Conservation (phyloP, 2,113 vertebrate species). For the Neoarius graeffei region DNA sequence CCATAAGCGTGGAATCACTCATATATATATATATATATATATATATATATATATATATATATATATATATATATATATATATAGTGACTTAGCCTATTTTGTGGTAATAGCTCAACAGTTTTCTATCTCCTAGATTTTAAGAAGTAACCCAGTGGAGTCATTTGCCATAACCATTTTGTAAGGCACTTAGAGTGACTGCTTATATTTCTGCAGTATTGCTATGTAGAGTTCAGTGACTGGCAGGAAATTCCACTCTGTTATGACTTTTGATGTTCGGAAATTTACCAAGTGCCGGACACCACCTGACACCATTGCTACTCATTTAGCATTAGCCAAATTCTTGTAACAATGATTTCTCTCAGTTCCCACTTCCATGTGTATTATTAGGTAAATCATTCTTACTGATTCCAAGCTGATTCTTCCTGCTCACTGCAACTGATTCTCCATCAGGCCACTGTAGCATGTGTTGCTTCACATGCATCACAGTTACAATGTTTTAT, state of each 20-base stretch:
- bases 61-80: no score
- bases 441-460: constrained; percentile 52
- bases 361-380: neutral
- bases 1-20: no score
- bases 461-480: neutral
- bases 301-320: neutral
- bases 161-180: constrained; percentile 37
- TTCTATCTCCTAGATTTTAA: constrained; percentile 25
- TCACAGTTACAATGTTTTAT: neutral
- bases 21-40: no score
- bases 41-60: no score
- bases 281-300: neutral
- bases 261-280: neutral
- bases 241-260: neutral
- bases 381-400: neutral
- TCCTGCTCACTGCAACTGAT: constrained; percentile 50
- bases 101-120: constrained; percentile 67
- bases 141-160: constrained; percentile 8
- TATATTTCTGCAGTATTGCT: neutral
- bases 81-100: constrained; percentile 73
- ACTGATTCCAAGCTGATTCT: neutral
- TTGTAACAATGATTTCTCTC: neutral
- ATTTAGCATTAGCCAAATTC: neutral
- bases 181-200: constrained; percentile 25
- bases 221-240: neutral